Evolutionary conservation across 2,888 invertebrate species (phyloP).

Genomic region (Ferrisia virgata): DNA sequence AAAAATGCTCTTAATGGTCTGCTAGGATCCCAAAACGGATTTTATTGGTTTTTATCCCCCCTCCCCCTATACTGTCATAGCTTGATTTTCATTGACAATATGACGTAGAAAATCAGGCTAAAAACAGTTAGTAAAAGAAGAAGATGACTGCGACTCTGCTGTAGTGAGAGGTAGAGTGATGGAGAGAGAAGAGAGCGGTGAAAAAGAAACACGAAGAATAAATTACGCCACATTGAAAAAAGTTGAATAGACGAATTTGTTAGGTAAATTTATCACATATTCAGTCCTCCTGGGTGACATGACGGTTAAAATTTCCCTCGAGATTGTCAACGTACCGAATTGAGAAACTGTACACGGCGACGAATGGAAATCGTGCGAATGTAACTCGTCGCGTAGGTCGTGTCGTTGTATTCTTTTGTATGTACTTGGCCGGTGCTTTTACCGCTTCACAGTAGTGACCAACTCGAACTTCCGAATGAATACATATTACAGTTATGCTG

Average conservation of each 20-base stretch:
- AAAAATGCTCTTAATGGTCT: no score
- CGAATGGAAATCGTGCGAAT: conserved; percentile 8
- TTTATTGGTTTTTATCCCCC: no score
- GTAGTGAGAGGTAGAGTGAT: background rate
- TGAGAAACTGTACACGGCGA: background rate
- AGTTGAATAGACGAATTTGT: conserved; percentile 4
- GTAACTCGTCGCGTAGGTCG: background rate
- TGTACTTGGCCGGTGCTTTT: background rate
- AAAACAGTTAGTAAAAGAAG: no score
- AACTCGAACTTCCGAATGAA: background rate
- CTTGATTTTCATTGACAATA: no score
- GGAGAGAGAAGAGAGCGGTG: background rate
- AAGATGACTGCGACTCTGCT: background rate
- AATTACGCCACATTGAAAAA: background rate
- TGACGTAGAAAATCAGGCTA: background rate
- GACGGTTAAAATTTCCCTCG: conserved; percentile 14
- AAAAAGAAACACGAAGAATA: background rate
- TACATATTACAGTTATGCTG: no score
- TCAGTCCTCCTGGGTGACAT: background rate
- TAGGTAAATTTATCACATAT: conserved; percentile 12
- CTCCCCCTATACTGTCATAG: no score
- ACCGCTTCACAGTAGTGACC: background rate
- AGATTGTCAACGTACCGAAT: conserved; percentile 1
- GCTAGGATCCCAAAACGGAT: no score
- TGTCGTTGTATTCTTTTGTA: background rate